phyloP scores from a whole-genome alignment of 2,797 vertebrate species.

The Rhynchonycteris naso region DNA sequence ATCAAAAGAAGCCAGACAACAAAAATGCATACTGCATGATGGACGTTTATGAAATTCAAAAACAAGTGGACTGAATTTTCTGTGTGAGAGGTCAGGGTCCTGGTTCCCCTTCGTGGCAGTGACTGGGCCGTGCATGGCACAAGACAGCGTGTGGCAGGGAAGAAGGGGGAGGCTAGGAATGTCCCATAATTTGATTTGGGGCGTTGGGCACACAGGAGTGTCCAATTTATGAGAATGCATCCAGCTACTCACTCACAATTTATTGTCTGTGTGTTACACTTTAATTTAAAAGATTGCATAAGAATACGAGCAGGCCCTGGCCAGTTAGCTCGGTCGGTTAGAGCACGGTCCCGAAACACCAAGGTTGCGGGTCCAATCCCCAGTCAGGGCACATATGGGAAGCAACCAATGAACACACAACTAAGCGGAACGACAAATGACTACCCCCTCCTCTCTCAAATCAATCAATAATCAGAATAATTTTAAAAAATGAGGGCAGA shows the following conservation, averaged over 20 bases:
- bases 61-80: not conserved
- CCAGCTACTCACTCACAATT: not conserved
- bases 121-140: not conserved
- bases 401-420: too few species aligned
- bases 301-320: not conserved
- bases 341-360: too few species aligned
- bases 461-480: too few species aligned
- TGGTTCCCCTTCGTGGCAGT: not conserved
- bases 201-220: not conserved
- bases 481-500: not conserved
- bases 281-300: not conserved
- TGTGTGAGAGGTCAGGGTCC: not conserved
- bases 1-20: not conserved
- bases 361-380: too few species aligned
- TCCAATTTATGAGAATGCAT: not conserved
- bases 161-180: not conserved
- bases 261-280: not conserved
- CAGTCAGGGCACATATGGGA: too few species aligned
- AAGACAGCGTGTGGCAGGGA: not conserved
- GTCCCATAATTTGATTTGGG: not conserved
- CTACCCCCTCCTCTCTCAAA: too few species aligned
- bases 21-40: fast-evolving
- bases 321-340: too few species aligned
- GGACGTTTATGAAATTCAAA: not conserved
- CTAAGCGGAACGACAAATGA: too few species aligned